Evolutionary conservation across 1,140 invertebrate genomes (phyloP).

Genomic region (Zaprionus tsacasi): DNA sequence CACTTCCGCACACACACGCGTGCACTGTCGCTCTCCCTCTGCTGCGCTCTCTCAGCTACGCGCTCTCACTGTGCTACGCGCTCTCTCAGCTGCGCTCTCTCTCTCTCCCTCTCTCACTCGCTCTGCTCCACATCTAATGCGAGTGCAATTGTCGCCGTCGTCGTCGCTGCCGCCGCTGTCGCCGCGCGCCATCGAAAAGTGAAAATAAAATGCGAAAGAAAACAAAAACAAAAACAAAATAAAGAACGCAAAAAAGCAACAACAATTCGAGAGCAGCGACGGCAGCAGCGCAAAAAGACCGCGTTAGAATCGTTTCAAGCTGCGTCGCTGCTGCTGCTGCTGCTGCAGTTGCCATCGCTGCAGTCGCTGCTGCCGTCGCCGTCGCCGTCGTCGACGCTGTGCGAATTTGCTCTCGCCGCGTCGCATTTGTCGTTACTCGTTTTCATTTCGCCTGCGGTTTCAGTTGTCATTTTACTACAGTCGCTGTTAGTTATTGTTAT

Average conservation of each 20-base stretch:
- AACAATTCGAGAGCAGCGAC: neutral
- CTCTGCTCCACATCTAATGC: slow-evolving; percentile 58
- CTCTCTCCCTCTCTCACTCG: slow-evolving; percentile 1
- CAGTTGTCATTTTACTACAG: slow-evolving; percentile 81
- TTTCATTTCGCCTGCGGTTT: slow-evolving; percentile 80
- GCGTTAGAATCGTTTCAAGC: slow-evolving; percentile 11
- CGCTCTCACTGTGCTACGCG: neutral
- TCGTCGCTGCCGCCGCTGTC: slow-evolving; percentile 23
- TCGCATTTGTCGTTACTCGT: slow-evolving; percentile 64
- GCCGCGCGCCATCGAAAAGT: slow-evolving; percentile 61
- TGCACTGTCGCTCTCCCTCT: neutral
- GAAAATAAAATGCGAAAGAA: slow-evolving; percentile 63
- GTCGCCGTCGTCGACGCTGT: slow-evolving; percentile 28
- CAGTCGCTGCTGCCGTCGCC: slow-evolving; percentile 29
- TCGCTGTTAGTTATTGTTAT: slow-evolving; percentile 80
- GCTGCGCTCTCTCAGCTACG: neutral
- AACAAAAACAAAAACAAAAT: slow-evolving; percentile 5
- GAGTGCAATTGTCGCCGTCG: slow-evolving; percentile 53
- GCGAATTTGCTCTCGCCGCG: slow-evolving; percentile 33
- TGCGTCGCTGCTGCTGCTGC: slow-evolving; percentile 36
- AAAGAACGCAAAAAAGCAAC: slow-evolving; percentile 18
- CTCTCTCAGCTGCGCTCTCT: slow-evolving; percentile 1
- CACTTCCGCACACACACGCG: slow-evolving; percentile 66
- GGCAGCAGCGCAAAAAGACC: neutral
- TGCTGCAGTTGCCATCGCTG: slow-evolving; percentile 23